Evolutionary conservation across 2,888 invertebrate genomes (phyloP).

Genomic region (Odontomyia ornata): DNA sequence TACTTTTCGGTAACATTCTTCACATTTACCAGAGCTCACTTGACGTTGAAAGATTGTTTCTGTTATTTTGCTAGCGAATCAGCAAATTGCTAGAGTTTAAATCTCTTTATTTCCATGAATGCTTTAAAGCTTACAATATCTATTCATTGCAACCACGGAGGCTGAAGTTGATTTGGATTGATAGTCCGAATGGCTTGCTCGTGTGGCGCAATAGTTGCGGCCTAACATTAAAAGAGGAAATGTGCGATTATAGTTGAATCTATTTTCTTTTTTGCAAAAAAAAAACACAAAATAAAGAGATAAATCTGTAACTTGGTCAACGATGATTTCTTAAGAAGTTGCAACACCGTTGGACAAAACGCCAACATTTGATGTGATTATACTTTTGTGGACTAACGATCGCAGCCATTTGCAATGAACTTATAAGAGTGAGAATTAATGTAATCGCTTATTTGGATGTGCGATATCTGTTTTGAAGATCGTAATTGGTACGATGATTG

Average conservation of each 20-base stretch:
- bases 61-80: no score
- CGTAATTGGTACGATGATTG: neutral
- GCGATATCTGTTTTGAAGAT: neutral
- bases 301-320: neutral
- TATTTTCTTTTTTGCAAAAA: neutral
- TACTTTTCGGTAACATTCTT: neutral
- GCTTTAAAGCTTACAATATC: neutral
- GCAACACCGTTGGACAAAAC: neutral
- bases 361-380: neutral
- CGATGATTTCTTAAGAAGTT: neutral
- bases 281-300: no score
- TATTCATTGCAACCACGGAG: neutral
- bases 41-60: neutral
- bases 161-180: neutral
- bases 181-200: neutral
- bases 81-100: neutral
- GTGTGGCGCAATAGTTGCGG: neutral
- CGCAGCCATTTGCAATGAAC: neutral
- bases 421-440: slow-evolving; percentile 1
- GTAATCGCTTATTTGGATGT: neutral
- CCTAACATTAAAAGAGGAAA: neutral
- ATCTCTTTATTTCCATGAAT: neutral
- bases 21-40: no score
- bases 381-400: neutral
- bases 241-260: neutral